Percentiles rank a stretch among this genome's conserved stretches.
Conservation (phyloP, 2,888 invertebrate genomes). For the Gryllus longicercus region DNA sequence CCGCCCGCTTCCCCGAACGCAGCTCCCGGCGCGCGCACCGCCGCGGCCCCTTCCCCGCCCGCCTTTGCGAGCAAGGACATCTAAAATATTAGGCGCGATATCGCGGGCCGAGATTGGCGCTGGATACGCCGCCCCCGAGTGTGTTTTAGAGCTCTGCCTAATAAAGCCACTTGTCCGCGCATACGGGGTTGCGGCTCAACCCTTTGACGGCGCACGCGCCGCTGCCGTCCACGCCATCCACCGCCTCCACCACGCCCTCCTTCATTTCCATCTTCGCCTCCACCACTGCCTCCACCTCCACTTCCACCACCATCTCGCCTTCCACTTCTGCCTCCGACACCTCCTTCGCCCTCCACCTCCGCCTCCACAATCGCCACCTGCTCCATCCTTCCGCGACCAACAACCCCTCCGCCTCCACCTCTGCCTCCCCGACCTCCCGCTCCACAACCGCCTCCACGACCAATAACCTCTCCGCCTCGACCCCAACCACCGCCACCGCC, state of each 20-base stretch:
- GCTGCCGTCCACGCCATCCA: background rate
- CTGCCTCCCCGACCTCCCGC: no score
- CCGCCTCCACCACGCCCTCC: background rate
- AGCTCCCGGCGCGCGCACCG: no score
- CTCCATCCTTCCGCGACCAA: background rate
- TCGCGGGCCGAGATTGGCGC: background rate
- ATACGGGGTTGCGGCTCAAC: background rate
- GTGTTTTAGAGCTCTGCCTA: background rate
- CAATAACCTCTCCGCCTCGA: no score
- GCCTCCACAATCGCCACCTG: background rate
- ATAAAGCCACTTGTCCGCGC: slow-evolving; percentile 9
- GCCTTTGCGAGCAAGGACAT: background rate
- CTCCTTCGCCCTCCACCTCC: background rate
- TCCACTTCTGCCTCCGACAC: no score
- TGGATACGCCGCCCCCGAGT: background rate
- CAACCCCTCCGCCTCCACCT: no score
- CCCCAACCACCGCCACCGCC: no score
- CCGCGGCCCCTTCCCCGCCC: background rate
- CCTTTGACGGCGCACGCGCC: background rate
- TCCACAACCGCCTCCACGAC: no score
- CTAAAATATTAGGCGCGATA: background rate
- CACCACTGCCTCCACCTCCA: no score
- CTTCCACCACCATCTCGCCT: no score
- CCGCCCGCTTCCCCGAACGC: no score
- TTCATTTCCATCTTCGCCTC: no score